A percentile compares a stretch with the other conserved stretches of the same genome.
These are phyloP conservation scores for Leucosticte australis DNA, from an alignment of 2,113 vertebrate species.

Conservation along the genomic window DNA sequence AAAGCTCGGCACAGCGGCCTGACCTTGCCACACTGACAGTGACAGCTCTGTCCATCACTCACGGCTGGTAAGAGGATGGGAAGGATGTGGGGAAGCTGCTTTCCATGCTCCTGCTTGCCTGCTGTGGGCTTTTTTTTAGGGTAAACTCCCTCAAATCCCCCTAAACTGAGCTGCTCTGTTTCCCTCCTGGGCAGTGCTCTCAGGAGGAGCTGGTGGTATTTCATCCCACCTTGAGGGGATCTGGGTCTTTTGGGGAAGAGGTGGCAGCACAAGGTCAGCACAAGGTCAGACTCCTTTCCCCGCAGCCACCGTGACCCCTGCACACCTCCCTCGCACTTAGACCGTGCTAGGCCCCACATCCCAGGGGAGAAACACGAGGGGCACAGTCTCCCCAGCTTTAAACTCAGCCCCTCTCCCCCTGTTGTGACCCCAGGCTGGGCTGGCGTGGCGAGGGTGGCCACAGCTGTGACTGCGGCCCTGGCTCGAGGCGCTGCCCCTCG, in stretches of 20 bases:
- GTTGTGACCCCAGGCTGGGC: not conserved
- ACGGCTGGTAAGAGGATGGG: not conserved
- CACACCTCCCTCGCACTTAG: not conserved
- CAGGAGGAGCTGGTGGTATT: accelerated
- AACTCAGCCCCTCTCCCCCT: not conserved
- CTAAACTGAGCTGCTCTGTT: accelerated
- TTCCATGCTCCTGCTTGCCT: not conserved
- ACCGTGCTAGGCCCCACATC: accelerated
- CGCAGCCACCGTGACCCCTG: accelerated
- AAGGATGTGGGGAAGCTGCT: not conserved
- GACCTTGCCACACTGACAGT: not conserved
- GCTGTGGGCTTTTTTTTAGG: accelerated
- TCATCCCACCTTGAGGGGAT: not conserved
- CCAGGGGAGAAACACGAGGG: not conserved
- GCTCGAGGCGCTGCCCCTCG: not conserved
- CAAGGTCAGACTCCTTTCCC: not conserved
- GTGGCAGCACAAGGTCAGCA: not conserved
- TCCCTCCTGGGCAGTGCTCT: not conserved
- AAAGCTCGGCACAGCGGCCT: accelerated
- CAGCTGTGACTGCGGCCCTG: accelerated
- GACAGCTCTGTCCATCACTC: accelerated
- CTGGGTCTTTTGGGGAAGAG: not conserved
- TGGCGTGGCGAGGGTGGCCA: accelerated
- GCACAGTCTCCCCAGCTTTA: not conserved
- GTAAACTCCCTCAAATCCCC: not conserved